These are phyloP conservation scores for Sigmodon hispidus DNA, from an alignment of 2,113 vertebrate species.

Conservation along the genomic window DNA sequence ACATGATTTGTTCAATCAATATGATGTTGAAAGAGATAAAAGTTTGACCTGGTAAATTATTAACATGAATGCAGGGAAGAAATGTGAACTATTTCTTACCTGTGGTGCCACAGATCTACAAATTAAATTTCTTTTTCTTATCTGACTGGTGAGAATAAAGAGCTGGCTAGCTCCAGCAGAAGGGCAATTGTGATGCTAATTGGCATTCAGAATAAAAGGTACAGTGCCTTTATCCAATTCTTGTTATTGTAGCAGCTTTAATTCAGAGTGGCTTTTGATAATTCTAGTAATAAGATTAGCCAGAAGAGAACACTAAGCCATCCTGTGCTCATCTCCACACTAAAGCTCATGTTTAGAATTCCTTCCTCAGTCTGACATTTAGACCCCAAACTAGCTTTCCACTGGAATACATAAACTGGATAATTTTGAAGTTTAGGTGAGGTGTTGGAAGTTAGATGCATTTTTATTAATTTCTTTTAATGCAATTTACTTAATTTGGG, in stretches of 20 bases:
- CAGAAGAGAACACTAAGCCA: background rate
- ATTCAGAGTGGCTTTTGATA: conserved; percentile 5
- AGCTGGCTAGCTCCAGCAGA: background rate
- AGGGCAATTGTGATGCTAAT: background rate
- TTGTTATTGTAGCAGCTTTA: background rate
- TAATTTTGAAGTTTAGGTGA: background rate
- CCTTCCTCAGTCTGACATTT: background rate
- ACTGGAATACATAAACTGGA: background rate
- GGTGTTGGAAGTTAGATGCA: background rate
- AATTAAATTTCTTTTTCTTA: background rate
- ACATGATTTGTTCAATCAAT: conserved; percentile 33
- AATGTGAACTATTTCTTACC: background rate
- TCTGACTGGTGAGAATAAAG: background rate
- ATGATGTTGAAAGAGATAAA: background rate
- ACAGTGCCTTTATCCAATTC: background rate
- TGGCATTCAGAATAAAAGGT: background rate
- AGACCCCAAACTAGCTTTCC: background rate
- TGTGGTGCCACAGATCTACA: background rate
- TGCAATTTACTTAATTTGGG: background rate
- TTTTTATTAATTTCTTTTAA: background rate
- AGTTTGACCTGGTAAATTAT: background rate
- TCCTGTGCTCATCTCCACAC: background rate
- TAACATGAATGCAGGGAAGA: background rate
- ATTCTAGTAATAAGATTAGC: background rate
- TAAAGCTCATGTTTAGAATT: background rate